phyloP scores from a whole-genome alignment of 2,888 invertebrate species.

The Epirrita christyi region DNA sequence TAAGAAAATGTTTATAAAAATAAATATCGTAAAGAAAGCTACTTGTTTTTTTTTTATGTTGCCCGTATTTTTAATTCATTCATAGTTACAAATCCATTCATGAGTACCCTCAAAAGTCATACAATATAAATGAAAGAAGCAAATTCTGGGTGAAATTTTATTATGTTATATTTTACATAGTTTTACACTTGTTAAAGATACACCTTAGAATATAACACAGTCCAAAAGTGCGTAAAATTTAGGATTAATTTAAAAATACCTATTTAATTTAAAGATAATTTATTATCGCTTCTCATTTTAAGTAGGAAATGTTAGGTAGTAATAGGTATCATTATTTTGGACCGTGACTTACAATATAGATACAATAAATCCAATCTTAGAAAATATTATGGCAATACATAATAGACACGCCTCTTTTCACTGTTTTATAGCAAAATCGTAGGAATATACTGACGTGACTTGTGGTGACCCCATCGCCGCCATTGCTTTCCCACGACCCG shows the following conservation, averaged over 20 bases:
- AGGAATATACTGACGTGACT: too few species aligned
- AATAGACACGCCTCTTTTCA: too few species aligned
- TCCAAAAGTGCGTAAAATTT: constrained; percentile 22
- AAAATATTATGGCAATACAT: constrained; percentile 18
- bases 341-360: not conserved
- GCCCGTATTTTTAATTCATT: not conserved
- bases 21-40: constrained; percentile 39
- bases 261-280: not conserved
- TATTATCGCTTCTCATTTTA: not conserved
- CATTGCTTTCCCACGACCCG: too few species aligned
- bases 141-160: constrained; percentile 41
- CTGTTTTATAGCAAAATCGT: too few species aligned
- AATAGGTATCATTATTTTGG: constrained; percentile 6
- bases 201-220: constrained; percentile 39
- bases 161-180: constrained; percentile 33
- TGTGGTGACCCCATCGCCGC: too few species aligned
- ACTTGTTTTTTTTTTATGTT: not conserved
- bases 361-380: not conserved
- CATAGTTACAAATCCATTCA: too few species aligned
- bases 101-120: too few species aligned
- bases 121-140: not conserved
- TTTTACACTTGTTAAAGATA: constrained; percentile 27
- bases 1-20: constrained; percentile 45
- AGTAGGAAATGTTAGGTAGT: not conserved
- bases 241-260: not conserved